These are phyloP conservation scores for Torymus aiolomorphi DNA, from an alignment of 2,888 invertebrate genomes.

Conservation along the genomic window DNA sequence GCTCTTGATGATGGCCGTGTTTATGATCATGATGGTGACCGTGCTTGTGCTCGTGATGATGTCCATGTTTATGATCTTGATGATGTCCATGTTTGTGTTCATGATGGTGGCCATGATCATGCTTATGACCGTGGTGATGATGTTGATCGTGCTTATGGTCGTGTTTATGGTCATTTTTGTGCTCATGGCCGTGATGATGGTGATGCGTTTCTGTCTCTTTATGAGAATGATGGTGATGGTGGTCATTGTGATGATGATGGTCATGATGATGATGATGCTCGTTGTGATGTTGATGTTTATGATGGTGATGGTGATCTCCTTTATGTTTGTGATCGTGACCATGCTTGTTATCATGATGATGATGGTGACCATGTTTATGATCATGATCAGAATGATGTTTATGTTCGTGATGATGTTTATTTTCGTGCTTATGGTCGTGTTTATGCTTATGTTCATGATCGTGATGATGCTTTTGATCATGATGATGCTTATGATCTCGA, in stretches of 20 bases:
- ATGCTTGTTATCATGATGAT: constrained; percentile 37
- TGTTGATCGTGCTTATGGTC: constrained; percentile 35
- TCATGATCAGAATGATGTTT: constrained; percentile 36
- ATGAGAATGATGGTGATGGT: constrained; percentile 49
- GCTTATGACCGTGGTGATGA: constrained; percentile 29
- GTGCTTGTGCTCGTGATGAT: constrained; percentile 26
- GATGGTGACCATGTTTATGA: constrained; percentile 34
- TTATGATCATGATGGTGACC: constrained; percentile 35
- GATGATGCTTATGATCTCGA: constrained; percentile 19
- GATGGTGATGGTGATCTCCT: constrained; percentile 50
- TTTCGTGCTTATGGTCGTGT: constrained; percentile 11
- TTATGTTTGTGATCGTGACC: constrained; percentile 45
- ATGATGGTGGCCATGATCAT: constrained; percentile 20
- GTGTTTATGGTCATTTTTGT: constrained; percentile 47
- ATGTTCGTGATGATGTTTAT: constrained; percentile 35
- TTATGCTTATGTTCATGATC: constrained; percentile 26
- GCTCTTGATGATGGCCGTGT: constrained; percentile 27
- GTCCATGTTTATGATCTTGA: constrained; percentile 25
- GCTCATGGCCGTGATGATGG: constrained; percentile 47
- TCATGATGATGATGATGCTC: constrained; percentile 52
- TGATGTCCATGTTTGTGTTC: constrained; percentile 37
- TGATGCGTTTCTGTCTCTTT: constrained; percentile 49
- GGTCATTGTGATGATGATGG: constrained; percentile 48
- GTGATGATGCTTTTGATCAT: constrained; percentile 27
- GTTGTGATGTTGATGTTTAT: constrained; percentile 42